Conservation (phyloP, 2,888 invertebrate species). For the Mythimna loreyi region DNA sequence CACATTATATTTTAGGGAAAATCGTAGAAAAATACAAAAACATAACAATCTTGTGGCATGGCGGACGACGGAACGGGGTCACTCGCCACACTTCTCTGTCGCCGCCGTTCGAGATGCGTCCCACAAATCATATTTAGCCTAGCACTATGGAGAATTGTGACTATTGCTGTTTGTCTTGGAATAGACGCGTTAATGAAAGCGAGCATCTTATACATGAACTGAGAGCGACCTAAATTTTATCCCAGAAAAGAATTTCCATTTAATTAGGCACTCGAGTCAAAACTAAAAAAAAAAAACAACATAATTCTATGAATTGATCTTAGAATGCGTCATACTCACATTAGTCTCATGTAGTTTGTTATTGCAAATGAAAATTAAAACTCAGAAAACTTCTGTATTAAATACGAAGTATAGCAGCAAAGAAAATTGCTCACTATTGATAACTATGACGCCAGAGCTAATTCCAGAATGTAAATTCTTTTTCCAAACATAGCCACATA, state of each 20-base stretch:
- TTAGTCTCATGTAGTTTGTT: constrained; percentile 1
- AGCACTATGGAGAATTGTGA: constrained; percentile 81
- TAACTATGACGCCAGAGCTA: constrained; percentile 33
- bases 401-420: constrained; percentile 7
- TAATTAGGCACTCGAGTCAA: constrained; percentile 48
- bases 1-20: constrained; percentile 55
- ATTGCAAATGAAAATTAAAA: constrained; percentile 18
- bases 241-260: constrained; percentile 41
- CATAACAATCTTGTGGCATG: constrained; percentile 64
- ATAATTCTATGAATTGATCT: constrained; percentile 23
- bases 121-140: constrained; percentile 88
- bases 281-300: constrained; percentile 22
- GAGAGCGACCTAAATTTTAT: constrained; percentile 74
- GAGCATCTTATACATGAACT: constrained; percentile 76
- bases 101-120: constrained; percentile 79
- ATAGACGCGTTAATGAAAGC: constrained; percentile 81
- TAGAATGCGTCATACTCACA: constrained; percentile 10
- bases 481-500: constrained; percentile 71
- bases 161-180: constrained; percentile 84
- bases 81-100: constrained; percentile 77
- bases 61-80: constrained; percentile 80
- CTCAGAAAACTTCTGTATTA: constrained; percentile 2
- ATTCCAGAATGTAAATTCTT: constrained; percentile 43
- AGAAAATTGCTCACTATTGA: constrained; percentile 28
- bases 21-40: constrained; percentile 65